phyloP scores from a whole-genome alignment of 2,888 invertebrate genomes.

The Alloplasta piceator region DNA sequence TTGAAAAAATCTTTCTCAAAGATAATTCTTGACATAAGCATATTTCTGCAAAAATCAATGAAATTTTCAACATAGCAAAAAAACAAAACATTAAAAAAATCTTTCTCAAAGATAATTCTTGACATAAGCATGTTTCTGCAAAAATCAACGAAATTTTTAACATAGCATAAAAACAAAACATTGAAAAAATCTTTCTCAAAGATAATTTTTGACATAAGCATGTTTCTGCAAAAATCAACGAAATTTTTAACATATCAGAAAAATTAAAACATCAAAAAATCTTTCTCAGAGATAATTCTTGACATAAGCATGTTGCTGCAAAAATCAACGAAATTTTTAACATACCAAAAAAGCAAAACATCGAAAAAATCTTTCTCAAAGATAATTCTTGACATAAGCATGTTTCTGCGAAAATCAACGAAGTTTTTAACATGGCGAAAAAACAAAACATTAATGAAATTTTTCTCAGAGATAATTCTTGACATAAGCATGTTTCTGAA shows the following conservation, averaged over 20 bases:
- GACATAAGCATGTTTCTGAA: conserved; percentile 83
- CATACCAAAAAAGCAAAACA: too few species aligned
- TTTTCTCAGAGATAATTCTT: too few species aligned
- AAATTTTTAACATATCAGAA: conserved; percentile 10
- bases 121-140: conserved; percentile 83
- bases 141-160: conserved; percentile 78
- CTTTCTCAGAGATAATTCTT: too few species aligned
- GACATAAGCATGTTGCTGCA: conserved; percentile 83
- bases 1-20: background rate
- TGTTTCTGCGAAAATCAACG: conserved; percentile 83
- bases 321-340: conserved; percentile 78
- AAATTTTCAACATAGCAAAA: conserved; percentile 14
- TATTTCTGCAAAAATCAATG: conserved; percentile 83
- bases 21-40: conserved; percentile 45
- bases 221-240: conserved; percentile 83
- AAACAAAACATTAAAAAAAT: background rate
- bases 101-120: too few species aligned
- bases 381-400: conserved; percentile 45
- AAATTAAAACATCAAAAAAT: background rate
- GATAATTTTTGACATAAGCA: conserved; percentile 45
- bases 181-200: background rate
- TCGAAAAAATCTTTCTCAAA: background rate
- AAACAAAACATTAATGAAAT: background rate
- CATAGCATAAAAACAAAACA: too few species aligned
- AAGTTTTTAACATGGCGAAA: conserved; percentile 15